Base-by-base conservation (phyloP, 1,140 invertebrate species). In the Drosophila virilis region DNA sequence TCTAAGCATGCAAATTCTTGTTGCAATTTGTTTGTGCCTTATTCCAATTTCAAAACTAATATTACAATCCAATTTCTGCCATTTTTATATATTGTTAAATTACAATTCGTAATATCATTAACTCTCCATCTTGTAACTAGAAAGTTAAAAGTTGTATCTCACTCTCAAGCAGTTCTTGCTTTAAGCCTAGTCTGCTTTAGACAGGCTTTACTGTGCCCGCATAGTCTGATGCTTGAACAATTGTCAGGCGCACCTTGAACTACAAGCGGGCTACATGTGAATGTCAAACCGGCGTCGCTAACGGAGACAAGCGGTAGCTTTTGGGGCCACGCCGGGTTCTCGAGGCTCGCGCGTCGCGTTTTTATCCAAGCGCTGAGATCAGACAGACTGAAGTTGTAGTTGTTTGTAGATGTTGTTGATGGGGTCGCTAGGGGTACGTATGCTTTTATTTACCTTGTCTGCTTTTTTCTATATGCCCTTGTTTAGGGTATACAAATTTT, bases 391-490 rank as follows among this genome's bases (percentile, higher is more conserved):
- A 52, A 51, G 54, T 17, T 33, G 54, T 69, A 33, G 71, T 42
- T 45, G 60, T 51, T 52, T 61, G 48, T 4, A 43, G 46, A 52
- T 48, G 8, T 48, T 48, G 65, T 42, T 65, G 59, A 32, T 52
- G 74, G 61, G 81, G 64, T 82, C 66, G 42, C 35, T 45, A 17
- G 42, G 15, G 62, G 58, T 64, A 59, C 33, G 45, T 54, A 58
- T 15, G 64, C 67, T 69, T 76, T 79, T 80, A 71, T 89, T 89
- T 88, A 88, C 84, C 84, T 88, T 88, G 80, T 88, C 80, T 80
- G 83, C 37, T 48, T 58, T 43, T 17, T 35, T 46, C 10, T 35
- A 12, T 42, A 28, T 28, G 5, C 22, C 22, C 22, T 28, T 3
- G 4, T 28, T 28, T 28, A 5, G 22, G 22, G 22, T 28, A 28